These are phyloP conservation scores for Hyles euphorbiae DNA, from an alignment of 1,140 invertebrate species.

Conservation along the genomic window DNA sequence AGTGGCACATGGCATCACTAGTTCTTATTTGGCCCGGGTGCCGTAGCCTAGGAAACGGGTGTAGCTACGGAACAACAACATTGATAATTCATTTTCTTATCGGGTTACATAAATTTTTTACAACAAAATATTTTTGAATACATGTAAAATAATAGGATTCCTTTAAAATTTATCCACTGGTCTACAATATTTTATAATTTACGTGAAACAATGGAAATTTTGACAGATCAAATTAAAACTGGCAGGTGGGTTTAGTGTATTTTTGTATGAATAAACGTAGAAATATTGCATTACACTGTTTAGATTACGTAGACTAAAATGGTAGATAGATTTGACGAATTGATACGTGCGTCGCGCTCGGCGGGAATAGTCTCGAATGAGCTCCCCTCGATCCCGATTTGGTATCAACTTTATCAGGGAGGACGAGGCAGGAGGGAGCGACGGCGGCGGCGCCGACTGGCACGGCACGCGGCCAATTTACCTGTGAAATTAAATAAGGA, in stretches of 20 bases:
- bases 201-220: constrained; percentile 36
- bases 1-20: constrained; percentile 16
- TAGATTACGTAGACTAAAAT: constrained; percentile 7
- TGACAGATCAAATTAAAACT: constrained; percentile 63
- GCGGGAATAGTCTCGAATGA: constrained; percentile 25
- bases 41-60: constrained; percentile 73
- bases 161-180: not conserved
- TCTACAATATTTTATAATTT: not conserved
- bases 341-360: constrained; percentile 8
- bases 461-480: constrained; percentile 35
- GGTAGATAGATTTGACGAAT: not conserved
- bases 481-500: constrained; percentile 7
- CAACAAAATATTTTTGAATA: constrained; percentile 7
- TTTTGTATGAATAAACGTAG: constrained; percentile 13
- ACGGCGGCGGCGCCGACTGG: constrained; percentile 43
- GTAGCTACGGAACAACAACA: constrained; percentile 71
- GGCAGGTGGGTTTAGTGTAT: constrained; percentile 53
- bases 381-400: constrained; percentile 30
- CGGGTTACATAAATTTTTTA: constrained; percentile 56
- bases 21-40: constrained; percentile 28
- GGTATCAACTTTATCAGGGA: constrained; percentile 50
- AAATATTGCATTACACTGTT: constrained; percentile 9
- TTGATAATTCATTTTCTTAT: constrained; percentile 43
- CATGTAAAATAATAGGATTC: not conserved
- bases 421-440: constrained; percentile 39